Conservation (phyloP, 2,888 invertebrate genomes). For the Harpagoxenus sublaevis region DNA sequence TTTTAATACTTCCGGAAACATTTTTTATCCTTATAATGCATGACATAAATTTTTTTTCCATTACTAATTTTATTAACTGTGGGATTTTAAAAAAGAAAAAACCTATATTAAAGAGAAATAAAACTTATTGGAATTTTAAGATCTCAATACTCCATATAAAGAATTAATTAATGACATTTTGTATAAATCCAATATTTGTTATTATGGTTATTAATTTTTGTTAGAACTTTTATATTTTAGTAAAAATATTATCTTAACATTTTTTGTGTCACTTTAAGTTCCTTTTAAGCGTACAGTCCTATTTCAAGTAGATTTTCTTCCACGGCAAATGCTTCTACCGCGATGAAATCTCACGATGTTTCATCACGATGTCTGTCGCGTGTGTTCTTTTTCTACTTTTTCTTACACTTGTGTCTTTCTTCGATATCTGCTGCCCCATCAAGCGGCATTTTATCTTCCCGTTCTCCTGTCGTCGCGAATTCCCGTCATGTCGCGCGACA, state of each 20-base stretch:
- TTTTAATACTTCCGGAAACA: background rate
- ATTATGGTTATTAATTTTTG: background rate
- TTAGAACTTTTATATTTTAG: background rate
- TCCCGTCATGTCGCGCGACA: slow-evolving; percentile 58
- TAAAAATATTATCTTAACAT: background rate
- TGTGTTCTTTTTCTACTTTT: slow-evolving; percentile 48
- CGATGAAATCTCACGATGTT: slow-evolving; percentile 37
- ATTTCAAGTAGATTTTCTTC: slow-evolving; percentile 11
- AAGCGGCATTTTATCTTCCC: slow-evolving; percentile 62
- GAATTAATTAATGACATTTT: background rate
- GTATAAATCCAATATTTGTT: background rate
- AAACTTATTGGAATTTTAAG: background rate
- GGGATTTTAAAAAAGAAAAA: background rate
- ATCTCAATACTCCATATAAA: background rate
- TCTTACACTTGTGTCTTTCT: slow-evolving; percentile 20
- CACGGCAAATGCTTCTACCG: background rate
- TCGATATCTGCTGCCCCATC: slow-evolving; percentile 54
- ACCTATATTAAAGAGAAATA: background rate
- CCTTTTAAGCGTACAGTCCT: background rate
- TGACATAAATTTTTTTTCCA: background rate
- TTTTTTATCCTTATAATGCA: background rate
- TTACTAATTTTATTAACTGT: background rate
- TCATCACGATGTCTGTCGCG: slow-evolving; percentile 23
- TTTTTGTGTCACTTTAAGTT: background rate
- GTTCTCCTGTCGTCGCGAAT: slow-evolving; percentile 63